Conservation (phyloP, 1,140 invertebrate genomes). For the Hestina assimilis region DNA sequence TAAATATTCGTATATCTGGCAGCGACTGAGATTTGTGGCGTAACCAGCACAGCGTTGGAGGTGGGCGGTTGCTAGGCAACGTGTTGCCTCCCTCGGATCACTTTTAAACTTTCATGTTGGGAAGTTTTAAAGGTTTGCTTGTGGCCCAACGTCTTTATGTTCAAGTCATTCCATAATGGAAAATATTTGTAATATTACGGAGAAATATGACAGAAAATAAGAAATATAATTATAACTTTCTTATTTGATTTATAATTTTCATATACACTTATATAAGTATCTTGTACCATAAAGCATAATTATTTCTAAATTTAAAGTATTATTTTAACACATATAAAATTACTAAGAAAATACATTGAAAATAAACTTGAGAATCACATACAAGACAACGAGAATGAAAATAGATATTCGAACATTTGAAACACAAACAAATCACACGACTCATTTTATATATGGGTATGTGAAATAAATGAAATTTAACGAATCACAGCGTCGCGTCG, state of each 20-base stretch:
- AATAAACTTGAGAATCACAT: too few species aligned
- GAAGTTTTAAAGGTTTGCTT: conserved; percentile 74
- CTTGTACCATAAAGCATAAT: too few species aligned
- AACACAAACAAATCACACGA: too few species aligned
- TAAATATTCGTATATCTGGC: conserved; percentile 58
- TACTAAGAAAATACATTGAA: too few species aligned
- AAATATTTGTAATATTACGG: too few species aligned
- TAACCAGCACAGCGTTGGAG: conserved; percentile 30
- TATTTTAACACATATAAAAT: too few species aligned
- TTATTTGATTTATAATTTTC: too few species aligned
- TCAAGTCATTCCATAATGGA: conserved; percentile 42
- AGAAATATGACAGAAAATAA: background rate
- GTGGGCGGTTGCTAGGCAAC: conserved; percentile 67
- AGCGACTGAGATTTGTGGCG: conserved; percentile 63
- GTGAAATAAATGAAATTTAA: background rate
- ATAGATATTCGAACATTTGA: too few species aligned
- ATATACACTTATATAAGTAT: too few species aligned
- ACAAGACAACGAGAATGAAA: too few species aligned
- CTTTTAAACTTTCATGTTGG: conserved; percentile 77
- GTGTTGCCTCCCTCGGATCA: conserved; percentile 50
- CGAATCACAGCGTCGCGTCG: background rate
- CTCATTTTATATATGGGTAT: too few species aligned
- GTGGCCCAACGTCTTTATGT: conserved; percentile 67
- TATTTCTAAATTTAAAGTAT: too few species aligned
- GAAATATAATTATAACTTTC: background rate